Evolutionary conservation across 2,113 vertebrate genomes (phyloP), one percentile per base, ranked within the genome.

Genomic region (Bubalus kerabau): DNA sequence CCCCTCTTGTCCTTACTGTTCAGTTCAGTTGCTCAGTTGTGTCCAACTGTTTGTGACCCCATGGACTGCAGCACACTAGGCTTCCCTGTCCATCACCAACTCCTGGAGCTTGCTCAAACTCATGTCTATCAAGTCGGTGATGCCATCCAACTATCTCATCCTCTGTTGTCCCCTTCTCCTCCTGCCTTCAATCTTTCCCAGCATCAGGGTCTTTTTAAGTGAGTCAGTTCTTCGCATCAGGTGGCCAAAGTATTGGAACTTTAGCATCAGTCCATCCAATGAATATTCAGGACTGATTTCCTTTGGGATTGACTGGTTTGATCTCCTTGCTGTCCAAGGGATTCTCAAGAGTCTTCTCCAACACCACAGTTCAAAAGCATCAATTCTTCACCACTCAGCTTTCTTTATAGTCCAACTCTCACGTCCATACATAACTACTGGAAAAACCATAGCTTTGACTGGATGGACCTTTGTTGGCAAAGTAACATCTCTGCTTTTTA

Each of bases 1-100:
- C 43, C 3, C 23, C 3, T 32, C 48, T 4, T 4, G 0, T 43
- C 32, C 19, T 88, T 24, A 30, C 15, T 3, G 0, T 1, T 71
- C 64, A 36, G 10, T 71, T 71, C 32, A 21, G 32, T 19, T 4
- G 1, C 19, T 71, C 64, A 71, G 19, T 6, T 1, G 5, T 71
- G 64, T 36, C n/a, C 19, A 36, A 23, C 4, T 71, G 9, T 71
- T 71, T 36, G 9, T 0, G n/a, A 71, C n/a, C 64, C 64, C 64
- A 71, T 36, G 10, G 64, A 36, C 64, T 71, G 64, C 17, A 71
- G 64, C 64, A 36, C 19, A 11, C 9, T 40, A 23, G 67, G n/a
- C n/a, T 40, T 71, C 5, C n/a, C 67, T 71, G 67, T 71, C 67
- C 10, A 71, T 71, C 67, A 23, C 19, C 67, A 36, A 71, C n/a